These are phyloP conservation scores for Pyrochroa serraticornis DNA, from an alignment of 2,888 invertebrate species.

Conservation along the genomic window DNA sequence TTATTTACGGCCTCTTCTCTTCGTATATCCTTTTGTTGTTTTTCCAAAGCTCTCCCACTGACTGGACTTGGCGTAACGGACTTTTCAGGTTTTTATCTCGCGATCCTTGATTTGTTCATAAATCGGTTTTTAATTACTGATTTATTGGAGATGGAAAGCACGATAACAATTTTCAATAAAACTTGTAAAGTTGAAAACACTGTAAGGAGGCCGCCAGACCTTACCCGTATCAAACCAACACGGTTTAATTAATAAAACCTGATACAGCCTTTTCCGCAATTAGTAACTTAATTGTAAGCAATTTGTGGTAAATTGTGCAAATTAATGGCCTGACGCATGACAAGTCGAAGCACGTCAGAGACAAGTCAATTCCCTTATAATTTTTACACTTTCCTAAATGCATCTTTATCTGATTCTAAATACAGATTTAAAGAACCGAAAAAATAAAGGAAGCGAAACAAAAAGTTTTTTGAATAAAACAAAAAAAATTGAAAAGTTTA, in stretches of 20 bases:
- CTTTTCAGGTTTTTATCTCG: slow-evolving; percentile 29
- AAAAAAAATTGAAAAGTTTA: too few species aligned
- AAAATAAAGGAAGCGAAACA: too few species aligned
- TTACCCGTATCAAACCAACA: too few species aligned
- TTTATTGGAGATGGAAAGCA: background rate
- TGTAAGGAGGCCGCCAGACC: too few species aligned
- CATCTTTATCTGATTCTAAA: too few species aligned
- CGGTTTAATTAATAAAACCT: too few species aligned
- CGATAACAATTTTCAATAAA: background rate
- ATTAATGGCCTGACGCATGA: too few species aligned
- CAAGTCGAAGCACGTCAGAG: background rate
- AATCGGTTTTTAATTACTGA: slow-evolving; percentile 4
- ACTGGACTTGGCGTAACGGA: slow-evolving; percentile 40
- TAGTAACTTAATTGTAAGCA: too few species aligned
- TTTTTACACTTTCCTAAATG: background rate
- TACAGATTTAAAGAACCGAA: too few species aligned
- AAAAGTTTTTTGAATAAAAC: too few species aligned
- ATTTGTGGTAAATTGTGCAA: too few species aligned
- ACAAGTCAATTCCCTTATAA: slow-evolving; percentile 9
- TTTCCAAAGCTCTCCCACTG: slow-evolving; percentile 32
- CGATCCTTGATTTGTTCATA: background rate
- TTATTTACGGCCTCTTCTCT: slow-evolving; percentile 13
- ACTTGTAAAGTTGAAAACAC: background rate
- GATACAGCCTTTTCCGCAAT: too few species aligned
- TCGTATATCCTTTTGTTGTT: slow-evolving; percentile 23